Evolutionary conservation across 2,113 vertebrate species (phyloP).

Genomic region (Haemorhous mexicanus): DNA sequence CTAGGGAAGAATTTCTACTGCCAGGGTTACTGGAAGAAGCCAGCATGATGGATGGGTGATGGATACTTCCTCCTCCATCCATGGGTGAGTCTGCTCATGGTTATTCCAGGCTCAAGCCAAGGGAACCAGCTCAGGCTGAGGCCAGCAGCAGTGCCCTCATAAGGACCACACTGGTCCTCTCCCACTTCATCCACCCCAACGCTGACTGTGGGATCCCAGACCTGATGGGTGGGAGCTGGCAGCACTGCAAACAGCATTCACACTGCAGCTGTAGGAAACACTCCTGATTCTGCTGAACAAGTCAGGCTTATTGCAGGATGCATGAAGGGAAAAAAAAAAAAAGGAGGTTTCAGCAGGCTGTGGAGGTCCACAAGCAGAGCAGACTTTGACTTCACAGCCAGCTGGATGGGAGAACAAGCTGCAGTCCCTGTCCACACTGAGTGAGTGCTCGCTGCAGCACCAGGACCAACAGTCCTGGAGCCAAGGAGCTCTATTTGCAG

Average conservation of each 20-base stretch:
- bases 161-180: background rate
- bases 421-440: slow-evolving; percentile 44
- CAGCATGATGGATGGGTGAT: no score
- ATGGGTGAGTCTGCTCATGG: background rate
- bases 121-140: background rate
- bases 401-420: slow-evolving; percentile 37
- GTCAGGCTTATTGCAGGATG: background rate
- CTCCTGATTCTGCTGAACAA: background rate
- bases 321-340: background rate
- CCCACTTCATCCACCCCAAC: background rate
- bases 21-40: background rate
- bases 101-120: background rate
- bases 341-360: background rate
- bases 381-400: background rate
- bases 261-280: background rate
- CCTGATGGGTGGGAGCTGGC: background rate
- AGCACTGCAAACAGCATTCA: background rate
- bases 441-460: slow-evolving; percentile 57
- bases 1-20: background rate
- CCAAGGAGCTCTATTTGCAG: slow-evolving; percentile 65
- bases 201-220: background rate
- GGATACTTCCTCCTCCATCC: background rate
- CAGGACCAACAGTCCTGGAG: slow-evolving; percentile 63
- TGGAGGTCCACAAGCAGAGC: background rate
- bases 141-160: background rate